Evolutionary conservation across 1,140 invertebrate species (phyloP).

Genomic region (Bombus waltoni): DNA sequence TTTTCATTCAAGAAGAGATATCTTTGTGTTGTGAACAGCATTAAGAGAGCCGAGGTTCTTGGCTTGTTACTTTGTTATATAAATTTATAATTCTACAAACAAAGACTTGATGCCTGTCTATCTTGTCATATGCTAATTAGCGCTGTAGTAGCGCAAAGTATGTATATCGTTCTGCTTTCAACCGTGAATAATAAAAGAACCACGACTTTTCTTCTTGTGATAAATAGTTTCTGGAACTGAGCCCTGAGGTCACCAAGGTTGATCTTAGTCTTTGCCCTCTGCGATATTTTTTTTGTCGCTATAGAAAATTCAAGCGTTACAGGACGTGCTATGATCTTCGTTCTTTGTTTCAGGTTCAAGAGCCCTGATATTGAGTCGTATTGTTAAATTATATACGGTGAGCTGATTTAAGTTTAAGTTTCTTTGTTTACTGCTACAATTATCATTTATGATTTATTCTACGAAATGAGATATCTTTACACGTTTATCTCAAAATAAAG

Average conservation of each 20-base stretch:
- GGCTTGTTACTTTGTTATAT: constrained; percentile 5
- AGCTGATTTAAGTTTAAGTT: background rate
- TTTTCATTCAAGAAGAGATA: background rate
- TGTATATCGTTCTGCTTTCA: background rate
- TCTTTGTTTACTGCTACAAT: background rate
- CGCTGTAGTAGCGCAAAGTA: background rate
- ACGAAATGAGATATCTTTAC: background rate
- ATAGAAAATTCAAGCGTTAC: background rate
- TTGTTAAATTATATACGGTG: background rate
- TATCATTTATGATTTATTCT: background rate
- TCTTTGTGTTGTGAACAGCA: background rate
- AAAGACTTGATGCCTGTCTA: too few species aligned
- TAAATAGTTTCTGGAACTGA: background rate
- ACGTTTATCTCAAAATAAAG: background rate
- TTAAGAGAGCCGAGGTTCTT: background rate
- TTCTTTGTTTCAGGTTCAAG: constrained; percentile 6
- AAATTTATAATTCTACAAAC: background rate
- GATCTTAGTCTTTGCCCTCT: constrained; percentile 19
- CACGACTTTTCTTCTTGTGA: background rate
- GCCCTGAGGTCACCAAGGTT: constrained; percentile 40
- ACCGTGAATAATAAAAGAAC: background rate
- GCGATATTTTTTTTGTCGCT: background rate
- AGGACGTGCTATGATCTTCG: constrained; percentile 12
- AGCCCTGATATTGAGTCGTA: constrained; percentile 15
- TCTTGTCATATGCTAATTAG: constrained; percentile 1